A percentile compares a stretch with the other conserved stretches of the same genome.
These are phyloP conservation scores for Noctua fimbriata DNA, from an alignment of 2,888 invertebrate genomes.

Conservation along the genomic window DNA sequence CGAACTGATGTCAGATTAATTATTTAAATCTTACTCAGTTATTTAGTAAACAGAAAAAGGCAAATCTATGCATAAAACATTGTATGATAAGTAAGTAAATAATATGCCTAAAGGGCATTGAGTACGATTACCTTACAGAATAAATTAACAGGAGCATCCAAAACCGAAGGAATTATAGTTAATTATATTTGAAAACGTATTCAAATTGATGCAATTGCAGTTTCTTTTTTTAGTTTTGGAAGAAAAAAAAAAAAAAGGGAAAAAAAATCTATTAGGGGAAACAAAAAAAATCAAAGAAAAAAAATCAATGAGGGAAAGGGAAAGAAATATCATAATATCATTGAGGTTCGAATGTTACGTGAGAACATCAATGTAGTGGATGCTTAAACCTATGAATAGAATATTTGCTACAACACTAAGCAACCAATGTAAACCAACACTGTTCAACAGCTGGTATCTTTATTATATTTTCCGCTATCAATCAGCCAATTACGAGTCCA, in stretches of 20 bases:
- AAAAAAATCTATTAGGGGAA: too few relatives aligned
- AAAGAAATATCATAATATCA: not conserved
- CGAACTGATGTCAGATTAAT: conserved; percentile 10
- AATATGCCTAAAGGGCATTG: not conserved
- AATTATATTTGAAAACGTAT: not conserved
- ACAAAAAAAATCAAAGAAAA: too few relatives aligned
- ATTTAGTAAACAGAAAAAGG: not conserved
- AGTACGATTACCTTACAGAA: not conserved
- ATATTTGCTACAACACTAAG: not conserved
- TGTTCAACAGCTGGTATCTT: not conserved
- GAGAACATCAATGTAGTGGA: not conserved
- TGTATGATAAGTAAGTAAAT: not conserved
- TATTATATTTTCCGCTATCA: not conserved
- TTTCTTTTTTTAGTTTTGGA: not conserved
- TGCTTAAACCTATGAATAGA: not conserved
- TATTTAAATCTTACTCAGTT: conserved; percentile 1
- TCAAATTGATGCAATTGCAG: not conserved
- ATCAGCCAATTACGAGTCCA: not conserved
- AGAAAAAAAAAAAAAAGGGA: too few relatives aligned
- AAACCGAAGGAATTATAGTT: not conserved
- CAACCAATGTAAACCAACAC: not conserved
- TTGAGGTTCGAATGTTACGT: not conserved
- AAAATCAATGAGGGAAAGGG: too few relatives aligned
- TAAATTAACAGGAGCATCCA: not conserved
- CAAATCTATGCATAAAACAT: conserved; percentile 10